phyloP scores from a whole-genome alignment of 2,113 vertebrate genomes.

The Phaethon lepturus region DNA sequence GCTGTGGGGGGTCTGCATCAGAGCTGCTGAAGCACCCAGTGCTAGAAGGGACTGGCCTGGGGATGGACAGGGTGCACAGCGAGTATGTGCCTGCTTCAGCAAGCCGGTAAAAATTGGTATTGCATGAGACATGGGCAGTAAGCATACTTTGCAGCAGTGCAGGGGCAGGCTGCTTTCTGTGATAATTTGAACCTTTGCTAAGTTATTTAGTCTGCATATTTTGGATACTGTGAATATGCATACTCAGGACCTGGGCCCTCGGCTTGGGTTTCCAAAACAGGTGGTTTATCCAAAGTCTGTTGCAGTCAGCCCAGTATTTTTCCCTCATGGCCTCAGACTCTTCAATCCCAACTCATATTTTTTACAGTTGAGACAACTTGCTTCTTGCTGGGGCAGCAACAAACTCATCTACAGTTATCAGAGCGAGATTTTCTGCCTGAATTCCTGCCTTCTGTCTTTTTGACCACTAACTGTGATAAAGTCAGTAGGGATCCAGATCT shows the following conservation, averaged over 20 bases:
- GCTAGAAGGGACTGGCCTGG: background rate
- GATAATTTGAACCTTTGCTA: background rate
- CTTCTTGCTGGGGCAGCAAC: background rate
- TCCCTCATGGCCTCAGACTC: background rate
- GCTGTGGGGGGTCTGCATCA: background rate
- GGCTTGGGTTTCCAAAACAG: background rate
- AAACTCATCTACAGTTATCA: background rate
- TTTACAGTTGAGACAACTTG: background rate
- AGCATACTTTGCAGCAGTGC: fast-evolving
- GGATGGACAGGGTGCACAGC: background rate
- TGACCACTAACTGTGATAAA: background rate
- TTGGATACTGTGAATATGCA: background rate
- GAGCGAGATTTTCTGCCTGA: background rate
- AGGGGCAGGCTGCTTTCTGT: background rate
- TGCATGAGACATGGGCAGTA: background rate
- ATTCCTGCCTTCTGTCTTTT: background rate
- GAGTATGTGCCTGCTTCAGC: fast-evolving
- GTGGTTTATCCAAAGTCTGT: background rate
- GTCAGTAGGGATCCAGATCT: background rate
- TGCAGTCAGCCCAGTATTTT: background rate
- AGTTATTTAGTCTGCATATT: slow-evolving; percentile 20
- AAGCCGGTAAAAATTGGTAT: fast-evolving
- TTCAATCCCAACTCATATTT: background rate
- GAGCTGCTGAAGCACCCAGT: background rate
- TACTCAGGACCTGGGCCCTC: background rate